phyloP scores from a whole-genome alignment of 2,888 invertebrate species.

The Aleiodes alternator region DNA sequence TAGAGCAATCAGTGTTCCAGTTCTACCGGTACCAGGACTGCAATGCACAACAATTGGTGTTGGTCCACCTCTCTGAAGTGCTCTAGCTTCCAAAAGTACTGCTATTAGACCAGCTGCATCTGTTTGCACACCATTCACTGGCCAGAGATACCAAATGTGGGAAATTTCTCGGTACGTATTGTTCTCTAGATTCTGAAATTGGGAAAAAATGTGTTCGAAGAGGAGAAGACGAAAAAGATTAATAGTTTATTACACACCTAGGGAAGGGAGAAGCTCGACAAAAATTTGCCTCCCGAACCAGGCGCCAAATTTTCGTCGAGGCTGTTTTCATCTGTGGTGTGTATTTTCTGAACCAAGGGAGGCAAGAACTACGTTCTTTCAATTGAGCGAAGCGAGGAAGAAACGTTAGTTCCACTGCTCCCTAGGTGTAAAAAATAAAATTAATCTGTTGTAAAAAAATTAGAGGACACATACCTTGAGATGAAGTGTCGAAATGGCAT shows the following conservation, averaged over 20 bases:
- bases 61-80: conserved; percentile 74
- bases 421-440: conserved; percentile 8
- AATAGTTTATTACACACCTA: no score
- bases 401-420: no score
- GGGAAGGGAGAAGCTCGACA: no score
- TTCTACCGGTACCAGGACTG: conserved; percentile 93
- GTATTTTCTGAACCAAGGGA: no score
- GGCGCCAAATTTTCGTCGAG: no score
- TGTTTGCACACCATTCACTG: conserved; percentile 89
- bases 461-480: conserved; percentile 79
- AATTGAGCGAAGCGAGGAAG: no score
- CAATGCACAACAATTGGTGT: conserved; percentile 90
- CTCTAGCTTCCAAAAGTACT: conserved; percentile 89
- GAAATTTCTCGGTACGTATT: conserved; percentile 91
- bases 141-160: conserved; percentile 97
- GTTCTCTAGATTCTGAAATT: conserved; percentile 82
- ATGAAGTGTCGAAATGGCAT: conserved; percentile 90
- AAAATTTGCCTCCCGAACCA: no score
- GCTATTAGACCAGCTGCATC: conserved; percentile 91
- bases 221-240: no score
- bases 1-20: conserved; percentile 90
- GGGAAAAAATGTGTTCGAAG: not conserved
- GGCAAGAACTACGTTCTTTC: no score
- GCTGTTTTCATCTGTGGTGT: no score
- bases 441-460: not conserved